Evolutionary conservation across 2,797 vertebrate genomes (phyloP), one percentile per base, ranked within the genome.

Genomic region (Lutjanus argentimaculatus): DNA sequence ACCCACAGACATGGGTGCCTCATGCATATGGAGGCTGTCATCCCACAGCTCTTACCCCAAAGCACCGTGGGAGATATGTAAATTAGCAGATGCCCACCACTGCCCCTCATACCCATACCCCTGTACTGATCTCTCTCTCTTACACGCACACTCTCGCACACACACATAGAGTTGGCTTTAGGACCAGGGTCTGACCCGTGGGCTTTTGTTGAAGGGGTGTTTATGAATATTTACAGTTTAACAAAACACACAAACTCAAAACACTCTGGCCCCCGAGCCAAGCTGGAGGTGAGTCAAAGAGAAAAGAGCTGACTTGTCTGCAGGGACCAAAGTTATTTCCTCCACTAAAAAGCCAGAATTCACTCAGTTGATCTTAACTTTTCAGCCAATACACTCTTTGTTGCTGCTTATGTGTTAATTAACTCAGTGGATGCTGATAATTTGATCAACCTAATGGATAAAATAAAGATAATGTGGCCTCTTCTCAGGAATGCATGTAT

Each of bases 211-310:
- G 82, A 88, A 78, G 81, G 88, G 74, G 72, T 89, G 70, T 93
- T 93, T 93, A 94, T 95, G 92, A 93, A 94, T 95, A 94, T 94
- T 94, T 94, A 94, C 89, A 83, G 84, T 93, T 91, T 87, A 89
- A 84, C 88, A 83, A 82, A 79, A 89, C 83, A 67, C 65, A 48
- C 66, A 8, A 89, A 85, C 30, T 36, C 71, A 85, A 67, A 88
- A 85, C 88, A 77, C 84, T 70, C 9, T 0, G n/a, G 51, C 70
- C 90, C 58, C 74, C 40, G 76, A 91, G 91, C 58, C 8, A 80
- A 6, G 82, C 91, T 85, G 79, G 87, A 68, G 86, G 91, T 72
- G 84, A 85, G 90, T 80, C 63, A 68, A 65, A 83, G 84, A 78
- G 81, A 84, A 82, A 91, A 90, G 85, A 68, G 69, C 79, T 80